phyloP scores from a whole-genome alignment of 2,888 invertebrate species.

The Noctuana brunneofusca region DNA sequence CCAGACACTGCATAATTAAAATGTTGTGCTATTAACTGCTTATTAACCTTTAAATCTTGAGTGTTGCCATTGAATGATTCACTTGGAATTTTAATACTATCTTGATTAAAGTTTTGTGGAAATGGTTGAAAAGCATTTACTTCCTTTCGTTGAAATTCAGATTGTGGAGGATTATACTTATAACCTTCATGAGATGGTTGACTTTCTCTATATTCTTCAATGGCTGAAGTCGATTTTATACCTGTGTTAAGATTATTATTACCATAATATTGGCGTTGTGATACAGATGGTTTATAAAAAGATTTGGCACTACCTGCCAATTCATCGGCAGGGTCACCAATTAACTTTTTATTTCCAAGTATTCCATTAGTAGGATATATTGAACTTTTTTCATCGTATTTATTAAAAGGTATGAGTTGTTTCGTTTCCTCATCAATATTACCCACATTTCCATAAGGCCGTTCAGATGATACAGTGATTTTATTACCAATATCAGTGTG shows the following conservation, averaged over 20 bases:
- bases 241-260: neutral
- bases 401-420: no score
- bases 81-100: neutral
- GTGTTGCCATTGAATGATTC: neutral
- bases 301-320: no score
- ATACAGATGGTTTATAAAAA: no score
- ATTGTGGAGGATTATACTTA: slow-evolving; percentile 2
- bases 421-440: neutral
- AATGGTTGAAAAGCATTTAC: neutral
- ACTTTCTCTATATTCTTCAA: neutral
- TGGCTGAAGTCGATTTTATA: neutral
- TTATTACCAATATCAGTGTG: neutral
- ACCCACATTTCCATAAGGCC: neutral
- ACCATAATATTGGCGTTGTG: neutral
- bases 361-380: no score
- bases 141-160: neutral
- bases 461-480: neutral
- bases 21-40: neutral
- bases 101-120: neutral
- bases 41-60: neutral
- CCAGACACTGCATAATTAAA: neutral
- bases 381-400: no score
- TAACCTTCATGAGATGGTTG: neutral
- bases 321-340: no score
- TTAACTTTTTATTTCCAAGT: no score